Conservation (phyloP, 2,888 invertebrate genomes). For the Habrosyne pyritoides region DNA sequence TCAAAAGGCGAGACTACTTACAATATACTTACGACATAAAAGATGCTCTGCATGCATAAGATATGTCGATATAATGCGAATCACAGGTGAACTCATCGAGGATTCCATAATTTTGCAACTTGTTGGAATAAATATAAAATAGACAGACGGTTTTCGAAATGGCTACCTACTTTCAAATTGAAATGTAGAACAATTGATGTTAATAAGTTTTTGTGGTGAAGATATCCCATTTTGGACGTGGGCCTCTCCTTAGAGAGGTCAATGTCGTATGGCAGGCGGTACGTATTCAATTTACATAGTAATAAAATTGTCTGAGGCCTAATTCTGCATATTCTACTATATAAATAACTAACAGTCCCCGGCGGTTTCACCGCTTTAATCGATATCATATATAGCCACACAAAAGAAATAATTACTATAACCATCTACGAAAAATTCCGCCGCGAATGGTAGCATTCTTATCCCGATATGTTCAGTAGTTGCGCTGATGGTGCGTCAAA, state of each 20-base stretch:
- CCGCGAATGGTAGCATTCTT: too few relatives aligned
- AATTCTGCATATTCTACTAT: too few relatives aligned
- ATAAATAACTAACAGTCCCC: too few relatives aligned
- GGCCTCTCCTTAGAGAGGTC: not conserved
- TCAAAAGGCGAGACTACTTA: not conserved
- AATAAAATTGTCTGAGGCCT: too few relatives aligned
- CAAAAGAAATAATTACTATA: too few relatives aligned
- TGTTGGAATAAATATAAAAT: constrained; percentile 18
- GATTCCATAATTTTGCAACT: constrained; percentile 30
- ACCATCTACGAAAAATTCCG: too few relatives aligned
- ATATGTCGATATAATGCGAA: constrained; percentile 19
- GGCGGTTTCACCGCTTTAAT: too few relatives aligned
- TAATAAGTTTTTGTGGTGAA: not conserved
- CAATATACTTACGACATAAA: not conserved
- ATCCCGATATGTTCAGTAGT: too few relatives aligned
- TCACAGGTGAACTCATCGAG: constrained; percentile 31
- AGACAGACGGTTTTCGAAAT: constrained; percentile 9
- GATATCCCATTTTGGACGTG: not conserved
- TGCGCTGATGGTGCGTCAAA: too few relatives aligned
- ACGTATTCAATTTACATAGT: too few relatives aligned
- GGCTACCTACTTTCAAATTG: constrained; percentile 1
- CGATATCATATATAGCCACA: too few relatives aligned
- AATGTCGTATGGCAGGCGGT: not conserved
- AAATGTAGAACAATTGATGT: not conserved
- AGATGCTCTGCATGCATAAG: constrained; percentile 1